A percentile compares a stretch with the other conserved stretches of the same genome.
Evolutionary conservation across 2,797 vertebrate genomes (phyloP).

Genomic region (Stomatorhinus walkeri): DNA sequence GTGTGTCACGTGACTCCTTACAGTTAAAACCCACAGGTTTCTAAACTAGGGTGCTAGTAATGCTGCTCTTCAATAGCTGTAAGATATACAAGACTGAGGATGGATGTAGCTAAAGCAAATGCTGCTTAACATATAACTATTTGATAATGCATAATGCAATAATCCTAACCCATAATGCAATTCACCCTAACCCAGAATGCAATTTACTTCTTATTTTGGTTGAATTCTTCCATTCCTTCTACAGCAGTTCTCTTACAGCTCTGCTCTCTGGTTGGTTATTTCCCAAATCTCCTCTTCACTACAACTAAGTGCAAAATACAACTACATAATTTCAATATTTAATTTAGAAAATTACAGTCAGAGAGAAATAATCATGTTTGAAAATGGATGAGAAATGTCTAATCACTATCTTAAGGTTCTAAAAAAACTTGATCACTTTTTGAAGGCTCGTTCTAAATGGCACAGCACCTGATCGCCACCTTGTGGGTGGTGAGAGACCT

Average conservation of each 20-base stretch:
- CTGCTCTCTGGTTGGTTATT: background rate
- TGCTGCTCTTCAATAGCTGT: background rate
- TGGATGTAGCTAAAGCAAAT: background rate
- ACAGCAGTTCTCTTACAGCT: background rate
- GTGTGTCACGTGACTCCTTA: background rate
- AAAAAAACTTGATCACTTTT: background rate
- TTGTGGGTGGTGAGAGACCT: background rate
- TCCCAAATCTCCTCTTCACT: background rate
- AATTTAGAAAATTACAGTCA: background rate
- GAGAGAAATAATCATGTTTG: background rate
- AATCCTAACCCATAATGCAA: background rate
- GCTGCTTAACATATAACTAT: background rate
- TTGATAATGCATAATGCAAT: background rate
- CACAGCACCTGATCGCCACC: background rate
- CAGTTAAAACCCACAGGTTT: background rate
- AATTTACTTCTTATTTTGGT: background rate
- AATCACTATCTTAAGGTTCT: background rate
- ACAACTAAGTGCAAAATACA: background rate
- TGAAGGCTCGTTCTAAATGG: background rate
- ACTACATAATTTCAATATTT: background rate
- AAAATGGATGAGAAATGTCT: background rate
- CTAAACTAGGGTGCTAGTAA: background rate
- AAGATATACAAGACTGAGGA: background rate
- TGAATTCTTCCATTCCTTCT: background rate
- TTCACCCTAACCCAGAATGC: background rate